phyloP scores from a whole-genome alignment of 2,888 invertebrate genomes.

The Drosophila nigricruria region DNA sequence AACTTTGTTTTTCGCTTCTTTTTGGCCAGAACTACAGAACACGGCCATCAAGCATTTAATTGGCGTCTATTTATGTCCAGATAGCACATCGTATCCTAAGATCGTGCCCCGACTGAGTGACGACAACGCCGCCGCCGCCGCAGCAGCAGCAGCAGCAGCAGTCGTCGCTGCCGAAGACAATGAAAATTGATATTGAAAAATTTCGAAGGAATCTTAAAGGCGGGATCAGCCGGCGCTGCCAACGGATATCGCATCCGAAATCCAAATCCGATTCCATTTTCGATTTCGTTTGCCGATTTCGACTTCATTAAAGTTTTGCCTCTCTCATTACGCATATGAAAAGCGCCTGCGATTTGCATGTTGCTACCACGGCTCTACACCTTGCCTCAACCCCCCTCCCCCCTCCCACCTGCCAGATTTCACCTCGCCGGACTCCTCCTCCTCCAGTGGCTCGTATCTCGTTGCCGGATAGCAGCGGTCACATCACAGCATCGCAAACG shows the following conservation, averaged over 20 bases:
- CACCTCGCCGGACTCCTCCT: neutral
- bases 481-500: slow-evolving; percentile 62
- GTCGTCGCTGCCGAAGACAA: slow-evolving; percentile 42
- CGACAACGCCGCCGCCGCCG: slow-evolving; percentile 51
- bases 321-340: slow-evolving; percentile 73
- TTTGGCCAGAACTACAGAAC: slow-evolving; percentile 43
- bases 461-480: slow-evolving; percentile 48
- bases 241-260: slow-evolving; percentile 17
- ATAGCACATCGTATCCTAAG: slow-evolving; percentile 74
- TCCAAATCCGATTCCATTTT: slow-evolving; percentile 22
- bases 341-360: slow-evolving; percentile 54
- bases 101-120: slow-evolving; percentile 71
- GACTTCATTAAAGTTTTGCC: slow-evolving; percentile 54
- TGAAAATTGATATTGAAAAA: slow-evolving; percentile 77
- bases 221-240: slow-evolving; percentile 66
- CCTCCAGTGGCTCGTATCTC: slow-evolving; percentile 23
- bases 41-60: slow-evolving; percentile 77
- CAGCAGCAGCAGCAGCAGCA: neutral
- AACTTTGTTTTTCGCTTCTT: neutral
- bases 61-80: slow-evolving; percentile 83
- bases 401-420: neutral
- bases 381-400: neutral
- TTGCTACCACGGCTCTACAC: neutral
- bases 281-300: slow-evolving; percentile 33
- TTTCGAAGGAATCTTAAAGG: slow-evolving; percentile 74